Percentiles rank a stretch among this genome's conserved stretches.
phyloP scores from a whole-genome alignment of 2,888 invertebrate genomes.

The Cantharis lateralis region DNA sequence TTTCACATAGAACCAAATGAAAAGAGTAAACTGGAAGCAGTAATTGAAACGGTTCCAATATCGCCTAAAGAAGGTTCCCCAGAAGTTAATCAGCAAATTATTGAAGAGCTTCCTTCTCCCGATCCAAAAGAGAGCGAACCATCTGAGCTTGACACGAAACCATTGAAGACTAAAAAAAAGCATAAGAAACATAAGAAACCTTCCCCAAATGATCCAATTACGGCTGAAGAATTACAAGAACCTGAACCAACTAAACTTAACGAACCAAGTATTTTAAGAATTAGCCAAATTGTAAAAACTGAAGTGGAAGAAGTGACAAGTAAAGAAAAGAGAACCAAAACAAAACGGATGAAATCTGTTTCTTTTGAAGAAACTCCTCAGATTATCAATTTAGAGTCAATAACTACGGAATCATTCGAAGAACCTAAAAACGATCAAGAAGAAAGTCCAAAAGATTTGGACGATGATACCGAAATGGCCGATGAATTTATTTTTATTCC shows the following conservation, averaged over 20 bases:
- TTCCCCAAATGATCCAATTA: not conserved
- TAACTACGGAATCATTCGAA: slow-evolving; percentile 1
- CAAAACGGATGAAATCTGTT: slow-evolving; percentile 47
- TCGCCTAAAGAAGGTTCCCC: not conserved
- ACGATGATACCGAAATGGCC: slow-evolving; percentile 35
- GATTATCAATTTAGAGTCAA: slow-evolving; percentile 39
- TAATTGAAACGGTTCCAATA: not conserved
- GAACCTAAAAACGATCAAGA: slow-evolving; percentile 26
- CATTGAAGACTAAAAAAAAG: not conserved
- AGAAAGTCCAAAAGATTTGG: slow-evolving; percentile 25
- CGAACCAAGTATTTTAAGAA: not conserved
- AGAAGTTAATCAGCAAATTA: not conserved
- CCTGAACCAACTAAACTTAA: not conserved
- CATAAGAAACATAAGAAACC: not conserved
- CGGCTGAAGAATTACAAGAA: not conserved
- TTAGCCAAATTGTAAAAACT: not conserved
- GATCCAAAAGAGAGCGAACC: not conserved
- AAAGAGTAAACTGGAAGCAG: not conserved
- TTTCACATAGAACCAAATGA: not conserved
- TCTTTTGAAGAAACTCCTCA: slow-evolving; percentile 49
- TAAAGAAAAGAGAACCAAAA: slow-evolving; percentile 29
- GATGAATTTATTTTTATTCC: slow-evolving; percentile 44
- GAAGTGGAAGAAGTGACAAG: not conserved
- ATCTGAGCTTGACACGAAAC: not conserved
- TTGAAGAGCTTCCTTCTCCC: not conserved